phyloP scores from a whole-genome alignment of 2,888 invertebrate genomes.

The Hoplodrina ambigua region DNA sequence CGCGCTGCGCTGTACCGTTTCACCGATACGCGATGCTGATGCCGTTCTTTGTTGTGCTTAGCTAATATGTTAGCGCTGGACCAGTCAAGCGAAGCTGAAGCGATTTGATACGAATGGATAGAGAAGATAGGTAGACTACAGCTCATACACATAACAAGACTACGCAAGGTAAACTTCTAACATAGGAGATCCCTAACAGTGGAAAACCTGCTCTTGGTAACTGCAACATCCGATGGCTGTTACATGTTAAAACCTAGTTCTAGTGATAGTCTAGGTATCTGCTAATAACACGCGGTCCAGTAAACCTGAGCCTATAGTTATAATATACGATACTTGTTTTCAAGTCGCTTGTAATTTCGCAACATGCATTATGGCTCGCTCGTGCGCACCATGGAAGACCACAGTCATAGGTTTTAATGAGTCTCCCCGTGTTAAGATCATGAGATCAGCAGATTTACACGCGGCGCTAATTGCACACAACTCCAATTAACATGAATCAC shows the following conservation, averaged over 20 bases:
- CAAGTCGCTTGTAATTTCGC: conserved; percentile 14
- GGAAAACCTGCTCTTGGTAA: neutral
- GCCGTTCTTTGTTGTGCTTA: conserved; percentile 11
- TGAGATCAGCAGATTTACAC: conserved; percentile 22
- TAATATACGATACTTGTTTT: neutral
- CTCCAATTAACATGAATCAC: conserved; percentile 36
- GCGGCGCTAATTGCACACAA: conserved; percentile 27
- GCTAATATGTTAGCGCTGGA: conserved; percentile 1
- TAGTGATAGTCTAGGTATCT: no score
- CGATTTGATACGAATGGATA: conserved; percentile 3
- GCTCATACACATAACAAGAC: neutral
- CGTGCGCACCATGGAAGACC: conserved; percentile 5
- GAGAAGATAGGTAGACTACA: neutral
- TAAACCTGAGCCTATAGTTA: neutral
- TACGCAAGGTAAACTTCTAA: neutral
- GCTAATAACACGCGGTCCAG: neutral
- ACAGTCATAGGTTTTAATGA: conserved; percentile 40
- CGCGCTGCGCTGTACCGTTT: conserved; percentile 38
- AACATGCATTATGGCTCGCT: neutral
- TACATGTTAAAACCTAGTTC: neutral
- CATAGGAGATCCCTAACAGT: no score
- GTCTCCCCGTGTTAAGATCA: conserved; percentile 25
- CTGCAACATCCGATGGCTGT: neutral
- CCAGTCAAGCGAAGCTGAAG: conserved; percentile 13
- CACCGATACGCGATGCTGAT: neutral